Evolutionary conservation across 2,113 vertebrate genomes (phyloP), one percentile per base, ranked within the genome.

Genomic region (Macrotis lagotis): DNA sequence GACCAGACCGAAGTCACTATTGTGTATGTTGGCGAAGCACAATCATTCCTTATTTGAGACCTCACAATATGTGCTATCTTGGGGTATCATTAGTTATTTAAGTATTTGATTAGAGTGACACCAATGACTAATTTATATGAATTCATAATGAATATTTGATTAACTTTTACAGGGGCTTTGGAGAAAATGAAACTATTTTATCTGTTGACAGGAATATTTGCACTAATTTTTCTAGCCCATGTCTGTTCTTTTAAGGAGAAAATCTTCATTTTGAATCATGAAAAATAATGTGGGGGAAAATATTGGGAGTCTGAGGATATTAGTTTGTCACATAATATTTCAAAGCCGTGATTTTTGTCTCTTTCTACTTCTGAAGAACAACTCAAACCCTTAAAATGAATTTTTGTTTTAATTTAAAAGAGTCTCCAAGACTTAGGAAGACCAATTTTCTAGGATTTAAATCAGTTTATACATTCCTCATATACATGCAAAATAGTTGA

Each of bases 401-500:
- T 92, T 96, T 90, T 51, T 74, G 95, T 88, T 93, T 93, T n/a
- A n/a, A 44, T 25, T 92, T n/a, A 74, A 50, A 94, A 91, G 44
- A 14, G 2, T 93, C 11, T 90, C 92, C 66, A 51, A 44, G 28
- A 3, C 28, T 59, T 12, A 59, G 47, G 9, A 88, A 96, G 90
- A 92, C 5, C 74, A 53, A 44, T 48, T 93, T 93, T 94, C 53
- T 90, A 90, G 50, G 83, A 93, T 96, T 31, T 53, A 4, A 97
- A 96, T 31, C 91, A 44, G 19, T 25, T 94, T 74, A 49, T 90
- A 89, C 22, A 92, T 74, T 88, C 25, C 44, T 49, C 31, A 0
- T 89, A 19, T 89, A 74, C 89, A 26, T 93, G 89, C 88, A 14
- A 53, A 93, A 88, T 51, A 88, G 53, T 52, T 91, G 94, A 92